Base-by-base conservation (phyloP, 2,888 invertebrate genomes). In the Habrosyne pyritoides region DNA sequence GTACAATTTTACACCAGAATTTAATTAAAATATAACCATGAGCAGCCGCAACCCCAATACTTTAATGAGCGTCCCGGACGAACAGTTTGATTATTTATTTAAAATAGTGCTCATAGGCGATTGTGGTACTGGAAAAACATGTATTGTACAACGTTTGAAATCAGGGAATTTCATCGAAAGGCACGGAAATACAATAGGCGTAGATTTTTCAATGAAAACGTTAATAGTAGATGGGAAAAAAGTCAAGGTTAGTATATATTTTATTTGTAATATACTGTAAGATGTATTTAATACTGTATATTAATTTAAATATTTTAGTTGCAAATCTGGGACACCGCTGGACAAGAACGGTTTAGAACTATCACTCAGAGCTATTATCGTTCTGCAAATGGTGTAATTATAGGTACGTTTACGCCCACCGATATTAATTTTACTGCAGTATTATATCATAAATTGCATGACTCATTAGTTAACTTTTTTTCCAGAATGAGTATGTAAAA, bases 141-240 rank as follows among this genome's bases (percentile, higher is more conserved):
- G 96, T 79, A 97, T 99, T 68, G 98, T 99, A 59, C 98, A 99
- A 89, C 95, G 99, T 71, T 97, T 99, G 88, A 98, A 98, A 87
- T 98, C 98, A 61, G 99, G 99, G 59, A 98, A 97, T 73, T 99
- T 98, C 82, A 96, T 98, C 67, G 99, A 99, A 91, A 94, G 97
- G 68, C 98, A 99, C 91, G 98, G 98, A 58, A 98, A 97, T 83
- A 99, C 99, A 51, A 99, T 99, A 81, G 99, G 99, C 64, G 99
- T 99, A 56, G 99, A 99, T 91, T 99, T 99, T 93, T 98, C 98
- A 61, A 99, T 99, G 98, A 99, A 99, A 94, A 99, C 98, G 54
- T 94, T 99, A 46, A 94, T 96, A 68, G 96, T 99, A 51, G 98
- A 99, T 85, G 97, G 97, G 53, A 99, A 99, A 89, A 96, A 96